Base-by-base conservation (phyloP, 2,888 invertebrate genomes). In the Rhingia campestris region DNA sequence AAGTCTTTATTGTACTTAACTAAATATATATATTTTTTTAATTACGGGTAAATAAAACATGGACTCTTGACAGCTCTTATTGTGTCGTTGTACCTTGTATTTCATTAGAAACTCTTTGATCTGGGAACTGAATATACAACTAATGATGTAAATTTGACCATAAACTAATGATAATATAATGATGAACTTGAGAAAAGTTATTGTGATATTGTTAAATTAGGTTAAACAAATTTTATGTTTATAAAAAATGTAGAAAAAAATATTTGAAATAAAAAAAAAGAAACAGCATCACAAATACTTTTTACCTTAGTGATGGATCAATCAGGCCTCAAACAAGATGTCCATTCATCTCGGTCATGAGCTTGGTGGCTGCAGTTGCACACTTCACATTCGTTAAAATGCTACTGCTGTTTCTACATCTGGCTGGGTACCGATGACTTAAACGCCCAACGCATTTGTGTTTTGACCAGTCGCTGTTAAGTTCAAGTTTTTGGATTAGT, bases 171-270 rank as follows among this genome's bases (percentile, higher is more conserved):
- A 67, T 81, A 81, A 81, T 81, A 76, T 72, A 79, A 82, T 82
- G 73, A 82, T 84, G 74, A 84, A 80, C 84, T 75, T 75, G 64
- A 80, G 80, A 74, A 84, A 69, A 84, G 84, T 84, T 84, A 84
- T 84, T 84, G 84, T 84, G 84, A 84, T 84, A 84, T 84, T 84
- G 70, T 84, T 82, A 58, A 82, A 61, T 63, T 73, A 82, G 63
- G 82, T 79, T 82, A 80, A 84, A 80, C 84, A 69, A 76, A 61
- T 81, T 53, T 81, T 76, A 59, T 75, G 75, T 81, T 75, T 76
- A 41, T 56, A 58, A 39, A 49, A 56, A 56, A 70, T 39, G 49
- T 47, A 56, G 10, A 70, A 41, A 69, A 43, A 32, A 64, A 76
- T 59, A 53, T 10, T 7, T 51, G 6, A n/a, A 35, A 33, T 39